phyloP scores from a whole-genome alignment of 2,797 vertebrate species.

The Gymnoscopelus microlampas region DNA sequence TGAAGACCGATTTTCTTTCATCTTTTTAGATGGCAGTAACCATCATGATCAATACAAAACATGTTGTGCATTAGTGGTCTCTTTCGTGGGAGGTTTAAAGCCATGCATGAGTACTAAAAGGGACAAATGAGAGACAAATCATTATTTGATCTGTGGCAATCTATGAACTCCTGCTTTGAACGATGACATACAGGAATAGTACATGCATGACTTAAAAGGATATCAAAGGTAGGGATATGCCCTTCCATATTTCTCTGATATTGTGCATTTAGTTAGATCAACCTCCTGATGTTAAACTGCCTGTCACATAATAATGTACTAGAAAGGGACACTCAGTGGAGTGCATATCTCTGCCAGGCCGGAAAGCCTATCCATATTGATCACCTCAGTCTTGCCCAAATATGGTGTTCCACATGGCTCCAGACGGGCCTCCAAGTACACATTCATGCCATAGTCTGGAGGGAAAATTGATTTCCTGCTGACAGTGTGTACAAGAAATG shows the following conservation, averaged over 20 bases:
- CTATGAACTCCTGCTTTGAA: neutral
- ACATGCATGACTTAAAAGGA: slow-evolving; percentile 4
- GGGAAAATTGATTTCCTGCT: too few relatives aligned
- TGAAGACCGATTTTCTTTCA: slow-evolving; percentile 28
- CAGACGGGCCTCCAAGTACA: too few relatives aligned
- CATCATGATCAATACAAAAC: slow-evolving; percentile 33
- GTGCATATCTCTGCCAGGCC: too few relatives aligned
- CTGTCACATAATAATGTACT: too few relatives aligned
- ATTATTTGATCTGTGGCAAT: slow-evolving; percentile 38
- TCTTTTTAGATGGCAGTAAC: slow-evolving; percentile 37
- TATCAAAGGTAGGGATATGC: slow-evolving; percentile 11
- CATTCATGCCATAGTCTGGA: too few relatives aligned
- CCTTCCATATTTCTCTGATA: neutral
- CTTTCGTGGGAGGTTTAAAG: slow-evolving; percentile 15
- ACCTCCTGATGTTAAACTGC: neutral
- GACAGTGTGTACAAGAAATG: too few relatives aligned
- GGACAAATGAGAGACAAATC: neutral
- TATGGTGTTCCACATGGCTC: too few relatives aligned
- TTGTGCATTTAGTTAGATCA: slow-evolving; percentile 20
- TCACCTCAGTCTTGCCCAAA: too few relatives aligned
- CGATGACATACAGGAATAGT: neutral
- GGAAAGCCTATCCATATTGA: too few relatives aligned
- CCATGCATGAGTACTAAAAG: slow-evolving; percentile 23
- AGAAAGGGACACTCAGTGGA: too few relatives aligned
- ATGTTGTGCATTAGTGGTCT: slow-evolving; percentile 22